Conservation (phyloP, 2,113 vertebrate species). For the Rhinolophus sinicus region DNA sequence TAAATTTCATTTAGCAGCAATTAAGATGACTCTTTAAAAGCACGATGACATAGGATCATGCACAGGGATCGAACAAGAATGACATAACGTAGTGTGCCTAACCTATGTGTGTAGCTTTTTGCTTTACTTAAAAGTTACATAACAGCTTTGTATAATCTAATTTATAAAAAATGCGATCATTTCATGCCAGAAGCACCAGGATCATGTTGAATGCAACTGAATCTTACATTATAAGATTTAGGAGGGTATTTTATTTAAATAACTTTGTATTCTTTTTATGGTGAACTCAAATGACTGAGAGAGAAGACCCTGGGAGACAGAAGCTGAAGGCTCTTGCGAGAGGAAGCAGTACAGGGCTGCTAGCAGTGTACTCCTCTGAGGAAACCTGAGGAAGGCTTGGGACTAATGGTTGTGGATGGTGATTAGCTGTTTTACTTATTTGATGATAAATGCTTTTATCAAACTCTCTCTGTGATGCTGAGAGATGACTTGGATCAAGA, state of each 20-base stretch:
- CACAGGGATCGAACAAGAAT: not conserved
- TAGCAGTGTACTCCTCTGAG: not conserved
- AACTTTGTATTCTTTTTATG: not conserved
- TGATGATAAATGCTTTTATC: not conserved
- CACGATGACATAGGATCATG: not conserved
- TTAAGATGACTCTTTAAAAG: not conserved
- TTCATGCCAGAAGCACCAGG: not conserved
- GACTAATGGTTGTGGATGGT: not conserved
- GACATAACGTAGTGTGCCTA: not conserved
- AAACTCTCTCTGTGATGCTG: not conserved
- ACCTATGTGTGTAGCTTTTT: not conserved
- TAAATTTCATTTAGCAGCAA: conserved; percentile 19
- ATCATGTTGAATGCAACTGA: not conserved
- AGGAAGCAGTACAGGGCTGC: not conserved
- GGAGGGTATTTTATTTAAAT: conserved; percentile 29
- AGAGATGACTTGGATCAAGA: not conserved
- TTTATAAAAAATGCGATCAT: conserved; percentile 11
- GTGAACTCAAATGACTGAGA: not conserved
- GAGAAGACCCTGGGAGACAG: not conserved
- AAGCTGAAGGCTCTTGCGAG: not conserved
- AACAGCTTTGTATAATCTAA: not conserved
- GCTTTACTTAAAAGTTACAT: not conserved
- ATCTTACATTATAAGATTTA: not conserved
- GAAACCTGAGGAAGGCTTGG: not conserved
- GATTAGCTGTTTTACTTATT: not conserved